These are phyloP conservation scores for Nothobranchius furzeri DNA, from an alignment of 2,113 vertebrate genomes.

Conservation along the genomic window DNA sequence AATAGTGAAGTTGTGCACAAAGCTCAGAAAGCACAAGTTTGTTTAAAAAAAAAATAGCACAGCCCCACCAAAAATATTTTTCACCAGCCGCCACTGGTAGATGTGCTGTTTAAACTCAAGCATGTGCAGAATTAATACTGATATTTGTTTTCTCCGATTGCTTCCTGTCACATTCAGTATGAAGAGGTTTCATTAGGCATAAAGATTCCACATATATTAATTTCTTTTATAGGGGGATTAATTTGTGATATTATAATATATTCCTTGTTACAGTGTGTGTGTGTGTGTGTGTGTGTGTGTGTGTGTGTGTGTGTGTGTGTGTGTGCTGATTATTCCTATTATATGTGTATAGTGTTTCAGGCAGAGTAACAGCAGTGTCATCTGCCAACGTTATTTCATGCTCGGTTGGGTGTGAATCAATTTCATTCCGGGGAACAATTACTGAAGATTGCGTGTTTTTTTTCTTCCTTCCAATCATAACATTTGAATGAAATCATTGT, in stretches of 20 bases:
- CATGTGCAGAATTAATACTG: too few species aligned
- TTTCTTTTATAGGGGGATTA: constrained; percentile 16
- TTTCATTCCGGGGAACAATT: constrained; percentile 83
- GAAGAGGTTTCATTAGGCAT: not conserved
- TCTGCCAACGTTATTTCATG: constrained; percentile 84
- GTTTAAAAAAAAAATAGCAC: too few species aligned
- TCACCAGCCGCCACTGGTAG: too few species aligned
- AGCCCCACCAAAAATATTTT: too few species aligned
- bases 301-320: constrained; percentile 48
- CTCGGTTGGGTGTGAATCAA: constrained; percentile 82
- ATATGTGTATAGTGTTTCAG: constrained; percentile 76
- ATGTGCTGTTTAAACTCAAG: too few species aligned
- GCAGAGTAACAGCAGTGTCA: constrained; percentile 78
- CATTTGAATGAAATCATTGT: constrained; percentile 76
- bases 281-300: constrained; percentile 10
- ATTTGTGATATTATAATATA: constrained; percentile 35
- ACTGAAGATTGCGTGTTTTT: constrained; percentile 75
- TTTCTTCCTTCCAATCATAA: constrained; percentile 68
- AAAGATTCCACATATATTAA: not conserved
- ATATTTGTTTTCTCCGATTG: too few species aligned
- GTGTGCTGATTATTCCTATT: constrained; percentile 79
- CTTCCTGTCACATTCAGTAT: too few species aligned
- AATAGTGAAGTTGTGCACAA: too few species aligned
- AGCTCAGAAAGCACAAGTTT: too few species aligned
- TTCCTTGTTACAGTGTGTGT: constrained; percentile 31